Evolutionary conservation across 2,888 invertebrate genomes (phyloP), one percentile per base, ranked within the genome.

Genomic region (Thysanoteuthis rhombus): DNA sequence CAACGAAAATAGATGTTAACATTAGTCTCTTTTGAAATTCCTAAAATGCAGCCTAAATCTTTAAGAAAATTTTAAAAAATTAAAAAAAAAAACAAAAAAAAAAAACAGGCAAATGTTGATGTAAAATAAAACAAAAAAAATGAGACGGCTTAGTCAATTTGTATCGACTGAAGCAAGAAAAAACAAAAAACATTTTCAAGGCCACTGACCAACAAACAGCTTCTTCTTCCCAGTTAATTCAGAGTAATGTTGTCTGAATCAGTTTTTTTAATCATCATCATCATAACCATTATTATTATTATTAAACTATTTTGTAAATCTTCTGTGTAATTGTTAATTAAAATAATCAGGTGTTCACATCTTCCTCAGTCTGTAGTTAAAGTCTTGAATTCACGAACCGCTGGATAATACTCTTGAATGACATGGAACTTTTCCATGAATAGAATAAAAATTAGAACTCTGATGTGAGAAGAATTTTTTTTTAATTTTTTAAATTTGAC

Each of bases 1-100:
- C 75, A 75, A 75, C 75, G 75, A 75, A 75, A 75, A 75, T 75
- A n/a, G 75, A 75, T 75, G 75, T 75, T 75, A 75, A n/a, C 75
- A n/a, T 75, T 75, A 75, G 75, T n/a, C n/a, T 75, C 75, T 75
- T 75, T 75, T n/a, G n/a, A n/a, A 75, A 75, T 16, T 75, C 75
- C 75, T 16, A n/a, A 75, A 75, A 75, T 75, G n/a, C 75, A 75
- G n/a, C n/a, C 28, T 58, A 58, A 58, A 58, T 28, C 75, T n/a
- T 25, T 1, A n/a, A 75, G 19, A 32, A 75, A 75, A n/a, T 1
- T 25, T 28, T 28, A 28, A 75, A 75, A 75, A 32, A n/a, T n/a
- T 16, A n/a, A 32, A 10, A 32, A 58, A 32, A 58, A 58, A 75
- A 75, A 75, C 1, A 75, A 75, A n/a, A 75, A 75, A 75, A n/a